Conservation (phyloP, 2,797 vertebrate genomes). For the Pangasius larnaudii region DNA sequence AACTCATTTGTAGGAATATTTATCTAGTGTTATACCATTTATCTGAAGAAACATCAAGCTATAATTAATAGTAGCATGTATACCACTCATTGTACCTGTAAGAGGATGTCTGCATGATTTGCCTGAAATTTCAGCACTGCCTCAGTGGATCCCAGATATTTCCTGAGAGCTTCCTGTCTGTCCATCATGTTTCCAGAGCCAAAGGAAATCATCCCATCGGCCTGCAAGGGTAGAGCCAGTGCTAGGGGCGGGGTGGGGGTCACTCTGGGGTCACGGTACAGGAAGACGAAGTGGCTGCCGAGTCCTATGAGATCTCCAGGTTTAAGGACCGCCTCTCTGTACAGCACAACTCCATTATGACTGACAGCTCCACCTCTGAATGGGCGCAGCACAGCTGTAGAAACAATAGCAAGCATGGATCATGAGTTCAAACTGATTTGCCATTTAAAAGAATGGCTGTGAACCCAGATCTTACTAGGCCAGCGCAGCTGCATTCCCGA, state of each 20-base stretch:
- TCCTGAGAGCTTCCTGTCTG: conserved; percentile 84
- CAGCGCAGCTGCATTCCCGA: neutral
- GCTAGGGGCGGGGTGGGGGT: conserved; percentile 76
- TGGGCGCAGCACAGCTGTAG: conserved; percentile 81
- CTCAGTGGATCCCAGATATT: conserved; percentile 84
- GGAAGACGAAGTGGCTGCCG: conserved; percentile 88
- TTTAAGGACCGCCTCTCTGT: conserved; percentile 83
- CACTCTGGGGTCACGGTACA: conserved; percentile 90
- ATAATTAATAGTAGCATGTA: neutral
- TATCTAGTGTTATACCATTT: neutral
- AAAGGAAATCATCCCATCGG: conserved; percentile 73
- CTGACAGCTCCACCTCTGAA: conserved; percentile 87
- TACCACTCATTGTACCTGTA: conserved; percentile 72
- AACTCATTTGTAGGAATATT: neutral
- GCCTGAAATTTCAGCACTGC: conserved; percentile 84
- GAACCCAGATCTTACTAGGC: neutral
- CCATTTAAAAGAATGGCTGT: neutral
- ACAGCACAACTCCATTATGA: conserved; percentile 85
- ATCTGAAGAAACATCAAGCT: neutral
- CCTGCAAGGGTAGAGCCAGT: conserved; percentile 79
- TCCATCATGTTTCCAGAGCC: conserved; percentile 84
- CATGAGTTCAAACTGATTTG: conserved; percentile 10
- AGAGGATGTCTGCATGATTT: conserved; percentile 74
- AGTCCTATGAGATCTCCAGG: conserved; percentile 90
- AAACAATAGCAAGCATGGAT: conserved; percentile 8